phyloP scores from a whole-genome alignment of 2,888 invertebrate species.

The Carcina quercana region DNA sequence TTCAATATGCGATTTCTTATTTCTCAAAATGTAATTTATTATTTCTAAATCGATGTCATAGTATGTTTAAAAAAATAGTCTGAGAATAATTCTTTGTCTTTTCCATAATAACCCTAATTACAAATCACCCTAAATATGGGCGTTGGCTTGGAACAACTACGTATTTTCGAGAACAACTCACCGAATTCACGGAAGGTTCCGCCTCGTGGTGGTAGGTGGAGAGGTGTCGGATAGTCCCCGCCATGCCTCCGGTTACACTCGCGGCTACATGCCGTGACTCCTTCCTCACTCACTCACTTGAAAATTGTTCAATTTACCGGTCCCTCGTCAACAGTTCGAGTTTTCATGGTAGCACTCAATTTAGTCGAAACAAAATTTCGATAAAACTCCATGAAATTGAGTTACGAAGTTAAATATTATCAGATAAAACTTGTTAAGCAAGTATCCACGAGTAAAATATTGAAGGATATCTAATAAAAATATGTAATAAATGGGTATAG shows the following conservation, averaged over 20 bases:
- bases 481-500: too few relatives aligned
- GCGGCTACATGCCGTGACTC: constrained; percentile 23
- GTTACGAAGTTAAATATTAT: too few relatives aligned
- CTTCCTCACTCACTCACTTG: constrained; percentile 9
- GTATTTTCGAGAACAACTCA: constrained; percentile 27
- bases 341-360: constrained; percentile 6
- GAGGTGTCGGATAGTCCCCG: constrained; percentile 58
- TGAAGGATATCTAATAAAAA: too few relatives aligned
- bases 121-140: too few relatives aligned
- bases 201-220: constrained; percentile 58
- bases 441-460: too few relatives aligned
- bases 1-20: too few relatives aligned
- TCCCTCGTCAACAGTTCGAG: constrained; percentile 4
- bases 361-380: neutral
- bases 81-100: too few relatives aligned
- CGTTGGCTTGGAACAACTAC: neutral
- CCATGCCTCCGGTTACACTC: constrained; percentile 39
- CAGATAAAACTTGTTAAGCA: too few relatives aligned
- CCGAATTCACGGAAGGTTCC: constrained; percentile 49
- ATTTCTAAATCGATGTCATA: too few relatives aligned
- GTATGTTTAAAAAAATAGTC: too few relatives aligned
- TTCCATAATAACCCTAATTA: too few relatives aligned
- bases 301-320: constrained; percentile 9
- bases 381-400: neutral
- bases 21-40: too few relatives aligned